Conservation (phyloP, 2,113 vertebrate genomes). For the Cephalopterus ornatus region DNA sequence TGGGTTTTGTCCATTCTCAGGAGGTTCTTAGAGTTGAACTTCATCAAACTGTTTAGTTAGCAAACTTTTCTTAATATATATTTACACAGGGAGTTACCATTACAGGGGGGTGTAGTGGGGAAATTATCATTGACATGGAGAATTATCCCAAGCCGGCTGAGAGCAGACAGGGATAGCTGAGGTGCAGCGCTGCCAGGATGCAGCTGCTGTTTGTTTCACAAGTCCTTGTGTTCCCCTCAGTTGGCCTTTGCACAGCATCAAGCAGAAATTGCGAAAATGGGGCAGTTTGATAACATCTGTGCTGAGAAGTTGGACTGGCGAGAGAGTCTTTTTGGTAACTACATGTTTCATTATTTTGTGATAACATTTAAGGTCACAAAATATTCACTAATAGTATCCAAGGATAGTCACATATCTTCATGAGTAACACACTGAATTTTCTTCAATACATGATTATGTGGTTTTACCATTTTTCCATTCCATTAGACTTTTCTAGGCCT, state of each 20-base stretch:
- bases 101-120: background rate
- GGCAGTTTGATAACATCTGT: conserved; percentile 52
- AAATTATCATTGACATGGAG: fast-evolving
- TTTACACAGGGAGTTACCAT: too few species aligned
- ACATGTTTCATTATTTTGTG: background rate
- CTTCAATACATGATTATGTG: background rate
- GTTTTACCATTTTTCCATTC: background rate
- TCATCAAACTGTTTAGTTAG: background rate
- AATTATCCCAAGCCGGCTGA: background rate
- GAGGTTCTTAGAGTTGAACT: background rate
- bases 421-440: background rate
- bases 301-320: conserved; percentile 80
- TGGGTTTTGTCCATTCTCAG: background rate
- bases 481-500: background rate
- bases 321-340: conserved; percentile 81
- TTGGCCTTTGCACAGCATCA: conserved; percentile 88
- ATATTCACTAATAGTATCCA: fast-evolving
- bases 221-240: conserved; percentile 51
- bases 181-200: background rate
- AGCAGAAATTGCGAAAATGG: conserved; percentile 82
- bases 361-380: background rate
- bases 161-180: fast-evolving
- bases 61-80: background rate
- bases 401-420: background rate
- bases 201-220: background rate